phyloP scores from a whole-genome alignment of 2,113 vertebrate species.

The Muntiacus reevesi region DNA sequence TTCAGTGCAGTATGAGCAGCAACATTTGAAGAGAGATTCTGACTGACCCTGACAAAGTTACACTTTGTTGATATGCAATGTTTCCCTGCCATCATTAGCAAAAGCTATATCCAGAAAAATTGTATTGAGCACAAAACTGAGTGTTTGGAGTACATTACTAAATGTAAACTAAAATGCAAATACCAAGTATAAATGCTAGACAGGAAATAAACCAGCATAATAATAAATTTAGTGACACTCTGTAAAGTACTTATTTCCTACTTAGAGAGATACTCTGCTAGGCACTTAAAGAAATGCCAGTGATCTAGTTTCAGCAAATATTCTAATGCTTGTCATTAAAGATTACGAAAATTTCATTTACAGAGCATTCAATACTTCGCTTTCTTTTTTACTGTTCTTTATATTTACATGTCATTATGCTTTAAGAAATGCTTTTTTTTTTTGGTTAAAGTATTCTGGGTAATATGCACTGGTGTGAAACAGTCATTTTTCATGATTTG shows the following conservation, averaged over 20 bases:
- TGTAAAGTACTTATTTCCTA: background rate
- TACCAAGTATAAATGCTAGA: background rate
- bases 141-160: background rate
- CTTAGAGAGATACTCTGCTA: background rate
- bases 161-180: background rate
- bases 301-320: constrained; percentile 36
- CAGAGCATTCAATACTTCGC: constrained; percentile 18
- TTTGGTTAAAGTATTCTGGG: constrained; percentile 9
- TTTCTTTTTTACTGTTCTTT: constrained; percentile 50
- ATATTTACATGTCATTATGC: constrained; percentile 72
- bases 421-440: constrained; percentile 2
- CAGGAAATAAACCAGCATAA: background rate
- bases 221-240: background rate
- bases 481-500: constrained; percentile 19
- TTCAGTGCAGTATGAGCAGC: background rate
- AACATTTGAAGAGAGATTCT: background rate
- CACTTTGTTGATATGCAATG: background rate
- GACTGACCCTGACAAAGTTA: background rate
- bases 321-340: constrained; percentile 42
- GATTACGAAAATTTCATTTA: constrained; percentile 63
- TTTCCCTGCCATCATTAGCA: background rate
- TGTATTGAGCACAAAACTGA: background rate
- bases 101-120: background rate
- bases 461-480: constrained; percentile 25
- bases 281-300: constrained; percentile 36